Percentiles rank a stretch among this genome's conserved stretches.
These are phyloP conservation scores for Vulpes vulpes DNA, from an alignment of 2,113 vertebrate genomes.

Conservation along the genomic window DNA sequence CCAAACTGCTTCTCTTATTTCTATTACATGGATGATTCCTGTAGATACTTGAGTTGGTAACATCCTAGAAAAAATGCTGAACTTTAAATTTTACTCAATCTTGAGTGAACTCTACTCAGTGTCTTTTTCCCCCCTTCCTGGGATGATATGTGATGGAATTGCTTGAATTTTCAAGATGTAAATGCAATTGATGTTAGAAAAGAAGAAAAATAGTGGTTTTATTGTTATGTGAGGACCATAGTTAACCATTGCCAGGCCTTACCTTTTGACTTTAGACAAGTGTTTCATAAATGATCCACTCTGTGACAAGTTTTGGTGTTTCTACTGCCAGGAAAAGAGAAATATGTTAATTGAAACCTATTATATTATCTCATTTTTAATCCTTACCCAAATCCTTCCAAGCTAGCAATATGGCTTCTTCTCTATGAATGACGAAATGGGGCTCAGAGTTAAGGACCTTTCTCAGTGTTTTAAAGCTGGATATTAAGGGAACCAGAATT, in stretches of 20 bases:
- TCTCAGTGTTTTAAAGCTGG: neutral
- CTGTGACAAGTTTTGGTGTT: neutral
- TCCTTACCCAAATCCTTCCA: neutral
- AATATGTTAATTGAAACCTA: neutral
- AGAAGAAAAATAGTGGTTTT: neutral
- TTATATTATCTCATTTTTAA: constrained; percentile 29
- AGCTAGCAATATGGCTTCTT: neutral
- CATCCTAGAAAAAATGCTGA: neutral
- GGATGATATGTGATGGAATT: neutral
- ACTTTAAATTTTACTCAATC: neutral
- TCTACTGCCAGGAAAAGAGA: neutral
- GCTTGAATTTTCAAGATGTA: constrained; percentile 26
- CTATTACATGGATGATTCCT: neutral
- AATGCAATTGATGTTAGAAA: constrained; percentile 2
- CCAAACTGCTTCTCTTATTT: neutral
- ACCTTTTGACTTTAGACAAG: constrained; percentile 1
- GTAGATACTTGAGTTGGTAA: neutral
- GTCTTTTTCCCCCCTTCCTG: too few relatives aligned
- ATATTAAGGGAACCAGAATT: neutral
- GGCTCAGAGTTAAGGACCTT: neutral
- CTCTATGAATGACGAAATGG: neutral
- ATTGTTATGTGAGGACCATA: neutral
- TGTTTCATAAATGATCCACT: neutral
- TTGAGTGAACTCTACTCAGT: neutral
- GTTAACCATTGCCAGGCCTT: neutral